These are phyloP conservation scores for Pseudochaenichthys georgianus DNA, from an alignment of 2,797 vertebrate species.

Conservation along the genomic window DNA sequence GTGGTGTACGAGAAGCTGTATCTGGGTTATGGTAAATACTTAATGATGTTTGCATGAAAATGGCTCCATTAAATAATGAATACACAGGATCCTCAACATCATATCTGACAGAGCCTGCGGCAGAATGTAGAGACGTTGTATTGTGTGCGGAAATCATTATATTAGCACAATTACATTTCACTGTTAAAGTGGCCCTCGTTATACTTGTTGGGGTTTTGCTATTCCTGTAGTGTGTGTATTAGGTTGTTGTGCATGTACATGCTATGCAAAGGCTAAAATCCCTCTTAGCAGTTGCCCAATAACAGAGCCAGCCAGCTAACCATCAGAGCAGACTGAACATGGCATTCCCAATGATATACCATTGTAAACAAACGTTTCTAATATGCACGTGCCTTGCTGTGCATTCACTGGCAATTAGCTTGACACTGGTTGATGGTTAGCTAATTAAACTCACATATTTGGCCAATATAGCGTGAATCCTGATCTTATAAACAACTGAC, in stretches of 20 bases:
- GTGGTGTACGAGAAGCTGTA: not conserved
- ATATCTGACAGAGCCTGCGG: not conserved
- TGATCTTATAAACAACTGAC: not conserved
- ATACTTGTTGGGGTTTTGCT: no score
- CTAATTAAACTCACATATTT: not conserved
- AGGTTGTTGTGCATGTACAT: no score
- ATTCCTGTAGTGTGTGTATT: no score
- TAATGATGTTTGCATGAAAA: slow-evolving; percentile 26
- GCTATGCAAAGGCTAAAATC: no score
- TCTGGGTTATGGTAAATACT: slow-evolving; percentile 35
- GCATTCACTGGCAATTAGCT: not conserved
- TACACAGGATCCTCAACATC: not conserved
- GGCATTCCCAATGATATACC: not conserved
- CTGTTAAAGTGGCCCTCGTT: no score
- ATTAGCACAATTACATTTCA: not conserved
- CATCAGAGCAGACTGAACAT: not conserved
- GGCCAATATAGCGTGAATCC: not conserved
- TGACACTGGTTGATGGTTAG: not conserved
- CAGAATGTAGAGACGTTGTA: not conserved
- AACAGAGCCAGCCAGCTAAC: no score
- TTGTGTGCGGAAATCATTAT: not conserved
- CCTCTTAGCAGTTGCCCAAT: no score
- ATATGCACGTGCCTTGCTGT: not conserved
- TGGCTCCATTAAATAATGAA: slow-evolving; percentile 15
- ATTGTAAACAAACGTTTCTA: not conserved